Conservation (phyloP, 2,888 invertebrate species). For the Clostera curtula region DNA sequence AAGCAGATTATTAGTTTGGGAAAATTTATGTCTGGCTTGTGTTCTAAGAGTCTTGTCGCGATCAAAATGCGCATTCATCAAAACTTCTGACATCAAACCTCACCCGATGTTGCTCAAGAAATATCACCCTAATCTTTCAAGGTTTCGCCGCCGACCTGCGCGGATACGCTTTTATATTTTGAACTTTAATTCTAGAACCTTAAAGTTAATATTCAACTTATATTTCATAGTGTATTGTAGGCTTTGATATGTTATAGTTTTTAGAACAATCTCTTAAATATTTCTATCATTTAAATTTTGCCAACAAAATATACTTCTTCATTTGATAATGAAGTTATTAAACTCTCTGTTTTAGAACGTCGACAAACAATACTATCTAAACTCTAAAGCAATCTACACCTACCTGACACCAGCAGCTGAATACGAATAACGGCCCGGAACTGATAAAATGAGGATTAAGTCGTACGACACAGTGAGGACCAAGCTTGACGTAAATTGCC, state of each 20-base stretch:
- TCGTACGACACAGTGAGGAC: slow-evolving; percentile 7
- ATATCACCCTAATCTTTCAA: slow-evolving; percentile 38
- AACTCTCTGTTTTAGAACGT: background rate
- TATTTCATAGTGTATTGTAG: too few relatives aligned
- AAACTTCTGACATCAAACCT: slow-evolving; percentile 40
- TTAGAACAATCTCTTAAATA: too few relatives aligned
- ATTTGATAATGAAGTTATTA: slow-evolving; percentile 1
- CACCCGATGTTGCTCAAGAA: slow-evolving; percentile 29
- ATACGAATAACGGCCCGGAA: slow-evolving; percentile 7
- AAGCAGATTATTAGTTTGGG: slow-evolving; percentile 36
- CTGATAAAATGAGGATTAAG: slow-evolving; percentile 15
- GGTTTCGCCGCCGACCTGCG: slow-evolving; percentile 32
- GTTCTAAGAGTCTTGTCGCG: slow-evolving; percentile 25
- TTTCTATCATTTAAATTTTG: background rate
- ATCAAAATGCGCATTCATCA: slow-evolving; percentile 61
- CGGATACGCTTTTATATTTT: too few relatives aligned
- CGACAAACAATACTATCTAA: background rate
- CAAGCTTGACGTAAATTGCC: slow-evolving; percentile 16
- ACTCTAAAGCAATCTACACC: slow-evolving; percentile 1
- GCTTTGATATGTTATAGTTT: too few relatives aligned
- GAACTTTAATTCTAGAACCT: too few relatives aligned
- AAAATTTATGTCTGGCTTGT: slow-evolving; percentile 34
- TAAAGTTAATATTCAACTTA: too few relatives aligned
- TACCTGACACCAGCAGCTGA: slow-evolving; percentile 8
- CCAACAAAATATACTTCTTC: background rate